Conservation (phyloP, 35 echinoderm and acorn worm genomes). For the Acanthaster planci region DNA sequence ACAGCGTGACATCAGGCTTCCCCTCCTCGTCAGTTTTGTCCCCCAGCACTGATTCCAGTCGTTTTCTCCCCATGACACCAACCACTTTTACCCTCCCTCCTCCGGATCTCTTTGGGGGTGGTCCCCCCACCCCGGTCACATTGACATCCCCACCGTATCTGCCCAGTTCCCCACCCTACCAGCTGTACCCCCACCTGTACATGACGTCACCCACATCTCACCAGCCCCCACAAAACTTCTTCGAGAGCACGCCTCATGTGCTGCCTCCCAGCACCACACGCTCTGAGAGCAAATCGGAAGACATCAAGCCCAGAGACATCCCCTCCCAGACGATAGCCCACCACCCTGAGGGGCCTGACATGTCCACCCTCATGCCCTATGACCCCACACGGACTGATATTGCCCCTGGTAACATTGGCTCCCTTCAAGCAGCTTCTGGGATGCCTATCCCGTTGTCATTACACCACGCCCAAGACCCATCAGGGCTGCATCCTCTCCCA, state of each 20-base stretch:
- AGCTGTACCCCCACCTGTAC: conserved; percentile 92
- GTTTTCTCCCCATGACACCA: conserved; percentile 68
- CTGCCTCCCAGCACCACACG: conserved; percentile 61
- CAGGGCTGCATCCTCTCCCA: conserved; percentile 21
- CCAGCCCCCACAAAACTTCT: conserved; percentile 61
- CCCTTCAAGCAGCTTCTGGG: conserved; percentile 28
- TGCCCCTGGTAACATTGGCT: background rate
- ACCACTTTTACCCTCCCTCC: conserved; percentile 79
- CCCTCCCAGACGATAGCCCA: conserved; percentile 64
- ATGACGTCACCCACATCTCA: conserved; percentile 81
- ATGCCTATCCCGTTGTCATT: conserved; percentile 51
- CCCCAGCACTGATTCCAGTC: conserved; percentile 62
- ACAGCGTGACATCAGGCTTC: conserved; percentile 40
- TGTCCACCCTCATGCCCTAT: conserved; percentile 35
- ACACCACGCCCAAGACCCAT: conserved; percentile 49
- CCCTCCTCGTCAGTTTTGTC: conserved; percentile 68
- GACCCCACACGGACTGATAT: conserved; percentile 3
- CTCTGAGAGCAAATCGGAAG: conserved; percentile 37
- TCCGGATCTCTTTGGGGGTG: conserved; percentile 69
- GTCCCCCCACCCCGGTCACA: conserved; percentile 75
- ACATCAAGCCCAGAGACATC: conserved; percentile 55
- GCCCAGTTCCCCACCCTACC: conserved; percentile 89
- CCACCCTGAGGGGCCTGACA: background rate
- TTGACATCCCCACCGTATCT: conserved; percentile 92
- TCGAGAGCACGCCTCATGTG: conserved; percentile 57